Conservation (phyloP, 2,888 invertebrate species). For the Dendrolimus pini region DNA sequence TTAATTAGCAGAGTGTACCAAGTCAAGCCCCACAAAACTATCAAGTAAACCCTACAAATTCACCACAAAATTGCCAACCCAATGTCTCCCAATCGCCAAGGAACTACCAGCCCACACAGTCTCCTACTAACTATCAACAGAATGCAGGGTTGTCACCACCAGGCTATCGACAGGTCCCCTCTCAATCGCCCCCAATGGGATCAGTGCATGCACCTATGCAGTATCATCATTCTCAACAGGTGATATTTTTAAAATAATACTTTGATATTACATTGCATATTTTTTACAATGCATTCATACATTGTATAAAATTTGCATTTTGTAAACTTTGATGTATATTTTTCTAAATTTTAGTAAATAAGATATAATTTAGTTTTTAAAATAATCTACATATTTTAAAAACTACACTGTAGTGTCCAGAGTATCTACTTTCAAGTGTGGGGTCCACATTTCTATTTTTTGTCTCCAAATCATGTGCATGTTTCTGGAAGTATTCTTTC, state of each 20-base stretch:
- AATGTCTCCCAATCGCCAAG: constrained; percentile 59
- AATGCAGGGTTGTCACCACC: constrained; percentile 75
- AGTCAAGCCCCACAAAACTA: constrained; percentile 71
- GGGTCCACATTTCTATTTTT: no score
- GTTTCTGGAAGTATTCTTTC: no score
- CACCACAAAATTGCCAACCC: constrained; percentile 66
- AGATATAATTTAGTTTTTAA: no score
- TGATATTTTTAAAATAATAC: constrained; percentile 15
- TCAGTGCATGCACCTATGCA: constrained; percentile 67
- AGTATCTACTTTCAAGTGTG: no score
- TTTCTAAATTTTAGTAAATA: no score
- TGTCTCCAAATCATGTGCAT: no score
- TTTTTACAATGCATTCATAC: background rate
- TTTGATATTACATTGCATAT: background rate
- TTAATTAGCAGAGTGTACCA: constrained; percentile 43
- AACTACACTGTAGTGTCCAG: no score
- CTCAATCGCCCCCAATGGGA: constrained; percentile 68
- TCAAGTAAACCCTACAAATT: constrained; percentile 72
- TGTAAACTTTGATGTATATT: no score
- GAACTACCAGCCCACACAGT: constrained; percentile 73
- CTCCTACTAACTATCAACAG: constrained; percentile 64
- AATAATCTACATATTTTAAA: no score
- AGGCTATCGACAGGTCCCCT: constrained; percentile 64
- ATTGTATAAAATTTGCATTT: background rate
- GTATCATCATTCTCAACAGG: constrained; percentile 68